Base-by-base conservation (phyloP, 2,797 vertebrate species). In the Odontamblyopus rebecca region DNA sequence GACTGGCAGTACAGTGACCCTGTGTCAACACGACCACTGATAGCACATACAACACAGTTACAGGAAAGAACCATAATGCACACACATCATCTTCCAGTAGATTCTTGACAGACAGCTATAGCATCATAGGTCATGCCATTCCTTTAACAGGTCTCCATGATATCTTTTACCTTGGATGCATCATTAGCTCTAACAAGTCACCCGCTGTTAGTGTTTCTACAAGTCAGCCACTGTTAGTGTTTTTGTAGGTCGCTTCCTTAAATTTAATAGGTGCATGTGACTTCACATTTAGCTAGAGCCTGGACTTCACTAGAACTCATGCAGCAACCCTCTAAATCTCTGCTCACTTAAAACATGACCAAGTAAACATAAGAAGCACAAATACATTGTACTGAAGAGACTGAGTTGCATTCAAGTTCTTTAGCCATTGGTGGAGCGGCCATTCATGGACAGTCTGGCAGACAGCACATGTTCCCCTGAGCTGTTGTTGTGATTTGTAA, bases 101-200 rank as follows among this genome's bases (percentile, higher is more conserved):
- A 68, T 68, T 72, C 64, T 29, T 71, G 72, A 79, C 76, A 77
- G 62, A 71, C 70, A 41, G 70, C 60, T 66, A 70, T n/a, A 68
- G 67, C 61, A 73, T 66, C 16, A 1, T 15, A 29, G 64, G 19
- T n/a, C 61, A 70, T 73, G 61, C 6, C 61, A 48, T n/a, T 75
- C 68, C 19, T 35, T 48, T 71, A 66, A 70, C 70, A 61, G 69
- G 29, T 65, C 27, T 65, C 18, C 6, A 44, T 44, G 65, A 30
- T 71, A 63, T 69, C 65, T 54, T 61, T 67, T 63, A 61, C 50
- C 8, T 15, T 26, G 32, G 48, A 68, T 29, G n/a, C 74, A 80
- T 60, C 41, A 71, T 51, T 57, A 72, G 71, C 51, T 66, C 2
- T 9, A 8, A 57, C 50, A 61, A 29, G 60, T 38, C 38, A 53